Evolutionary conservation across 53 echinoderm and acorn worm species (phyloP).

Genomic region (Apostichopus leukothele): DNA sequence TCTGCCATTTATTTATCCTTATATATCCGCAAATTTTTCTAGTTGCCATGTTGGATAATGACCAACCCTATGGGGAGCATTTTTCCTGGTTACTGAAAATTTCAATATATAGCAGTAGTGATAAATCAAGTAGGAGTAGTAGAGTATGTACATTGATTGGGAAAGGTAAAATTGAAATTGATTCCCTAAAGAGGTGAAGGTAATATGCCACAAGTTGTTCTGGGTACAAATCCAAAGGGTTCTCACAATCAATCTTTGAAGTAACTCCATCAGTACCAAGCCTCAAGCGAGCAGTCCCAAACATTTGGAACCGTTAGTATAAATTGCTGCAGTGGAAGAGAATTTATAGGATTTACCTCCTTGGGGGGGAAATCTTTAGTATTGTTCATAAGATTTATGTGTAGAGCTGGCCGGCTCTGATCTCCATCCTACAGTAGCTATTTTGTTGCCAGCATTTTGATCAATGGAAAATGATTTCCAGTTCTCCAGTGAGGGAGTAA

Average conservation of each 20-base stretch:
- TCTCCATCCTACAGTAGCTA: too few species aligned
- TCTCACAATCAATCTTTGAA: background rate
- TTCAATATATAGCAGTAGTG: background rate
- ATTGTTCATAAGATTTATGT: too few species aligned
- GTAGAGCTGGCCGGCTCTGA: too few species aligned
- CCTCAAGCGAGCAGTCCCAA: conserved; percentile 18
- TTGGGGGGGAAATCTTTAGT: background rate
- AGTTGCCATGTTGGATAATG: background rate
- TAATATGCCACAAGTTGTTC: conserved; percentile 28
- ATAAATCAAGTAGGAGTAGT: background rate
- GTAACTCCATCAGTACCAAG: conserved; percentile 18
- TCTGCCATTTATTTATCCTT: too few species aligned
- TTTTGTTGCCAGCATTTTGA: too few species aligned
- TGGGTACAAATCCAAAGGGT: background rate
- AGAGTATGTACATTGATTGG: background rate
- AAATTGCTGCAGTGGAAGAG: background rate
- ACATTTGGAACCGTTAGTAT: background rate
- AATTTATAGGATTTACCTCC: background rate
- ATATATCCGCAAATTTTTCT: too few species aligned
- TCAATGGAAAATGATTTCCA: too few species aligned
- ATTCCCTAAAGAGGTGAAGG: background rate
- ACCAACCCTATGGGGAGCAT: background rate
- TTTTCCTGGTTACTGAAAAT: conserved; percentile 1
- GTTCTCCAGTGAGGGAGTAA: too few species aligned
- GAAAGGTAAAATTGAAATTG: background rate